Conservation (phyloP, 2,113 vertebrate species). For the Numenius arquata region DNA sequence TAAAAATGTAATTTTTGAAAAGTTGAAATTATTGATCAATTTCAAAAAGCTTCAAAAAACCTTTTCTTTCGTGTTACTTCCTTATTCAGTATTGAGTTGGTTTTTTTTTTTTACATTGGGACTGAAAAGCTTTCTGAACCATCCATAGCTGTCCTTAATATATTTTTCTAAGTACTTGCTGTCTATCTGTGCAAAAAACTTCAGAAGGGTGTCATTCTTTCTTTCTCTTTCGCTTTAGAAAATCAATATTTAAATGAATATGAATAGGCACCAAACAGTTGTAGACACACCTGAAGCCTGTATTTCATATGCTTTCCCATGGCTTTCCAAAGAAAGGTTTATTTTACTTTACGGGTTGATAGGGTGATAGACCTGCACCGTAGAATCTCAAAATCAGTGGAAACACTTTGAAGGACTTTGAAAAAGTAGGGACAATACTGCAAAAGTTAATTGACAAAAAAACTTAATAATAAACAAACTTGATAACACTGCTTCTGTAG, state of each 20-base stretch:
- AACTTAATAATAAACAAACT: not conserved
- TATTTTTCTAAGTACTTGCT: not conserved
- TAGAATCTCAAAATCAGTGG: not conserved
- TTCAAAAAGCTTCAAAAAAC: not conserved
- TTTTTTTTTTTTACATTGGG: not conserved
- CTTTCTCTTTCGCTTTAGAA: not conserved
- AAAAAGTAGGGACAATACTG: not conserved
- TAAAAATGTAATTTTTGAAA: not conserved
- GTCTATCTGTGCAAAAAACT: not conserved
- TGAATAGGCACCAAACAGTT: not conserved
- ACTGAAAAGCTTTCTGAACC: not conserved
- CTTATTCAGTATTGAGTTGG: not conserved
- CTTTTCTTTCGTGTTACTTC: not conserved
- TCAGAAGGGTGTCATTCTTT: not conserved
- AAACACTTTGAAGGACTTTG: not conserved
- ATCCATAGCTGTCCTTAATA: not conserved
- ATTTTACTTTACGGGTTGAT: not conserved
- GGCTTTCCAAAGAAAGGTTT: not conserved
- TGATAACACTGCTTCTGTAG: not conserved
- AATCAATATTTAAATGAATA: not conserved
- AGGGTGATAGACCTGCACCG: not conserved
- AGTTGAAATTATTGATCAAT: not conserved
- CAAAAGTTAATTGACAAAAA: not conserved
- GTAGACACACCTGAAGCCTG: not conserved
- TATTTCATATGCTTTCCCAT: not conserved